Percentiles rank a stretch among this genome's conserved stretches.
Conservation (phyloP, 2,113 vertebrate genomes). For the Proterorhinus semilunaris region DNA sequence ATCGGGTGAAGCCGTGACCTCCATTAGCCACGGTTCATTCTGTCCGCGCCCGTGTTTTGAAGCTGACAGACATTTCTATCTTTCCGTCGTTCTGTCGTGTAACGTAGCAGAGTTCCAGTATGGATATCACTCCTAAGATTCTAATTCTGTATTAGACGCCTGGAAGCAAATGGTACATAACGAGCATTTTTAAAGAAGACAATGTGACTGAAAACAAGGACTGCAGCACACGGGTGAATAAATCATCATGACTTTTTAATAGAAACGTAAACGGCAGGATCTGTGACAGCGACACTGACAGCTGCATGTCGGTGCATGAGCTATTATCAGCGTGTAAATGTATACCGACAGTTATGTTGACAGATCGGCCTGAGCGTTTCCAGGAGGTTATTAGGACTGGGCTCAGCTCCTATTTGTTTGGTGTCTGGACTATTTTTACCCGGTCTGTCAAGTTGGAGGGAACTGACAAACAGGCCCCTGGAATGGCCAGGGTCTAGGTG, state of each 20-base stretch:
- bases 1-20: not conserved
- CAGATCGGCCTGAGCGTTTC: not conserved
- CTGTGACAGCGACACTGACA: not conserved
- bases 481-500: too few relatives aligned
- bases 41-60: not conserved
- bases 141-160: too few relatives aligned
- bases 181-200: too few relatives aligned
- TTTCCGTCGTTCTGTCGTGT: too few relatives aligned
- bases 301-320: not conserved
- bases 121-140: too few relatives aligned
- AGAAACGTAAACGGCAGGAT: not conserved
- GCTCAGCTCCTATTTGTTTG: not conserved
- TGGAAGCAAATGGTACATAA: too few relatives aligned
- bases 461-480: not conserved
- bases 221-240: not conserved
- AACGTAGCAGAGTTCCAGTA: not conserved
- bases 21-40: not conserved
- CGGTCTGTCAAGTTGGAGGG: not conserved
- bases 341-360: not conserved
- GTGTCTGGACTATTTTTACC: not conserved
- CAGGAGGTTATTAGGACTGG: not conserved
- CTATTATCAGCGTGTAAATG: not conserved
- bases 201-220: too few relatives aligned
- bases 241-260: not conserved
- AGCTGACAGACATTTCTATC: not conserved